phyloP scores from a whole-genome alignment of 2,888 invertebrate species.

The Cylindroiulus punctatus region DNA sequence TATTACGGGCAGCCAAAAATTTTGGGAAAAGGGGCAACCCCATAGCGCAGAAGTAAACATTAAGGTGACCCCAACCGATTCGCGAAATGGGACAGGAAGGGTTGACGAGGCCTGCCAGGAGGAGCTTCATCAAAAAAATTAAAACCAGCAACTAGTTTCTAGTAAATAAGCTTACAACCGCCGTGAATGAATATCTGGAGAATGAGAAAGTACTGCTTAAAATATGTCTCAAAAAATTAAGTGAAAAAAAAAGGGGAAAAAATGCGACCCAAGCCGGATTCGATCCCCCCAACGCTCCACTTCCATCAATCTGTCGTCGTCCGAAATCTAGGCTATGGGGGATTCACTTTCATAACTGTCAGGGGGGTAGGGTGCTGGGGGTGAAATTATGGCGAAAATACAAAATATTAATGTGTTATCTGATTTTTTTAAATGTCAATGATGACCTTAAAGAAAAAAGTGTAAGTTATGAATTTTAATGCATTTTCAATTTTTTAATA shows the following conservation, averaged over 20 bases:
- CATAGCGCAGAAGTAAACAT: background rate
- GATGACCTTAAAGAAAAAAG: too few species aligned
- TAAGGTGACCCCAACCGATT: background rate
- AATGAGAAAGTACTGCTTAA: background rate
- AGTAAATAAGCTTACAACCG: background rate
- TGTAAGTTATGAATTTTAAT: too few species aligned
- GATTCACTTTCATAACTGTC: too few species aligned
- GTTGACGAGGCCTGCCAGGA: background rate
- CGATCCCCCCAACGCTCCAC: background rate
- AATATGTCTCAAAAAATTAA: too few species aligned
- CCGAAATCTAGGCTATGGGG: background rate
- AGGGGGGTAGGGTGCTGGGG: background rate
- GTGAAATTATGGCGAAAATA: too few species aligned
- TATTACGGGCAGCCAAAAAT: background rate
- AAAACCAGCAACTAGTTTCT: background rate
- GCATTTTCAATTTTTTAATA: too few species aligned
- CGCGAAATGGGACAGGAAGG: slow-evolving; percentile 23
- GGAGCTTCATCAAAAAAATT: background rate
- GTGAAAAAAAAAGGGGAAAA: background rate
- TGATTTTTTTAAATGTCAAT: too few species aligned
- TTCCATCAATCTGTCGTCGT: slow-evolving; percentile 4
- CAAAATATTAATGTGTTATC: too few species aligned
- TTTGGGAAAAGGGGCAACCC: slow-evolving; percentile 2
- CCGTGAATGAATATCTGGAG: background rate
- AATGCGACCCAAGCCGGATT: background rate